Evolutionary conservation across 2,888 invertebrate genomes (phyloP).

Genomic region (Tachystola acroxantha): DNA sequence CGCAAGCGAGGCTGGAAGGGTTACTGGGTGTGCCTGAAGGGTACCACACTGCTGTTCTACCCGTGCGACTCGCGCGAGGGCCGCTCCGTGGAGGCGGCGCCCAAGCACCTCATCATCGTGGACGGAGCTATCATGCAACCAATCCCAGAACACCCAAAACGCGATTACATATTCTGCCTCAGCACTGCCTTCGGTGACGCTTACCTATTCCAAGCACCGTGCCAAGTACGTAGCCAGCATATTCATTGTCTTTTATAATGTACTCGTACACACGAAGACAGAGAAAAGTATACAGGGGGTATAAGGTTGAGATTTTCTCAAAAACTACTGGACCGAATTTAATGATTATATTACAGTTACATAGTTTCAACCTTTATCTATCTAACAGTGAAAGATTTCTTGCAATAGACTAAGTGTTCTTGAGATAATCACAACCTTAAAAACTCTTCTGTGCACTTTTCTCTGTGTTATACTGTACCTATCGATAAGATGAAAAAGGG

Average conservation of each 20-base stretch:
- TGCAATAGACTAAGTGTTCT: too few species aligned
- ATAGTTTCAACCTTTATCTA: too few species aligned
- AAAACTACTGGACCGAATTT: too few species aligned
- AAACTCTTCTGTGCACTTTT: too few species aligned
- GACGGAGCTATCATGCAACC: slow-evolving; percentile 99
- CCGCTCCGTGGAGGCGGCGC: slow-evolving; percentile 93
- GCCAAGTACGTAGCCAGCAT: slow-evolving; percentile 86
- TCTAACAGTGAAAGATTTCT: too few species aligned
- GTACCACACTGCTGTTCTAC: slow-evolving; percentile 96
- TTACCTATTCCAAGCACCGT: slow-evolving; percentile 95
- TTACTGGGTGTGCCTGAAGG: slow-evolving; percentile 98
- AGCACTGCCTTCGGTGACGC: slow-evolving; percentile 99
- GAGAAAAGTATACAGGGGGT: background rate
- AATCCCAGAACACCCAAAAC: slow-evolving; percentile 98
- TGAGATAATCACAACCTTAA: too few species aligned
- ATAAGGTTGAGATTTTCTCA: too few species aligned
- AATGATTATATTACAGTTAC: too few species aligned
- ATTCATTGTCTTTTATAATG: too few species aligned
- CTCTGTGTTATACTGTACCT: too few species aligned
- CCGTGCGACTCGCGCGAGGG: slow-evolving; percentile 96
- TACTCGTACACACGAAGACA: too few species aligned
- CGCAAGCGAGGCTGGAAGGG: slow-evolving; percentile 98
- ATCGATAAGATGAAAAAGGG: too few species aligned
- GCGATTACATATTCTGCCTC: slow-evolving; percentile 98
- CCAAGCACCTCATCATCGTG: slow-evolving; percentile 96